Percentiles rank a stretch among this genome's conserved stretches.
Evolutionary conservation across 2,888 invertebrate species (phyloP).

Genomic region (Noctua fimbriata): DNA sequence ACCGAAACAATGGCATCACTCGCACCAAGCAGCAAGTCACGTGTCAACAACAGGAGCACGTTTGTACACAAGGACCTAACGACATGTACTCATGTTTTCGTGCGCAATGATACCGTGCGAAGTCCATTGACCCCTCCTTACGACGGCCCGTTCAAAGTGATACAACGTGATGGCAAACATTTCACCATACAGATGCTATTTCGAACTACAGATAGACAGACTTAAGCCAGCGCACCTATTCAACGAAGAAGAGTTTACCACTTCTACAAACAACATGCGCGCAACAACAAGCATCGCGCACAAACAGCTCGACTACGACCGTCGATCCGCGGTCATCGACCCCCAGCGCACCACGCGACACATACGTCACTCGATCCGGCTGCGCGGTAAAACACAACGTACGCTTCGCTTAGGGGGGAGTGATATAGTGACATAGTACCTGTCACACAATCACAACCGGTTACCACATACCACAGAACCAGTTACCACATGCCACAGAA

Average conservation of each 20-base stretch:
- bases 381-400: background rate
- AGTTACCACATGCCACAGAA: no score
- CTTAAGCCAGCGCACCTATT: constrained; percentile 3
- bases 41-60: background rate
- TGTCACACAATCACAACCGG: no score
- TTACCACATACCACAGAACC: no score
- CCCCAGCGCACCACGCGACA: background rate
- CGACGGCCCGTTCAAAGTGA: background rate
- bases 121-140: background rate
- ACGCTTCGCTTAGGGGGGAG: constrained; percentile 1
- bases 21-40: background rate
- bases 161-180: background rate
- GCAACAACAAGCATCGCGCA: background rate
- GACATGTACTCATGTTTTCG: background rate
- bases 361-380: background rate
- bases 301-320: background rate
- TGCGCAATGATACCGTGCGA: background rate
- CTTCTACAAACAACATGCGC: background rate
- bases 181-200: constrained; percentile 2
- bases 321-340: background rate
- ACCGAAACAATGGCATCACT: background rate
- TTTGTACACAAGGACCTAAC: background rate
- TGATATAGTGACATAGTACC: background rate
- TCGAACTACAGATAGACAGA: constrained; percentile 5
- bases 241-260: background rate